Base-by-base conservation (phyloP, 2,797 vertebrate genomes). In the Pterois miles region DNA sequence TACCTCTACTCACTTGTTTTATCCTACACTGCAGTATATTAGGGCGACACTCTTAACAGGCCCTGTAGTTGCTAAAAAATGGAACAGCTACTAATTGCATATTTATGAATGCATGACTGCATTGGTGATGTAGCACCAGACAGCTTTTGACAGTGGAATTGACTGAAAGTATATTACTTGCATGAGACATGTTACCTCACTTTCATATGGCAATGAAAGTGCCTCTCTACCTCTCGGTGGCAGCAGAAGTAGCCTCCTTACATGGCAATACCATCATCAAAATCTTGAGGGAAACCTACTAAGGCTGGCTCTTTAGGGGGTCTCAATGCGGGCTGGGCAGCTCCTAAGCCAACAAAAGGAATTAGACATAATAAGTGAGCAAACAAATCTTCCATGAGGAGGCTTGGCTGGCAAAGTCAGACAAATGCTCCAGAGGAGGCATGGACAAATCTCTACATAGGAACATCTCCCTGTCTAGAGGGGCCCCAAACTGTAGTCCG, bases 331-430 rank as follows among this genome's bases (percentile, higher is more conserved):
- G 69, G 48, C 74, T 16, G 46, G 68, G 56, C 63, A 50, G 80
- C 73, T 81, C 60, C 81, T 86, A 65, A 87, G 88, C 86, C 83
- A 85, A 81, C 81, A 83, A 74, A 90, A 82, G 31, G 67, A 88
- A 88, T 91, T 89, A 83, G 75, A 84, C 79, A 74, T 78, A 84
- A 89, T 83, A 84, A 84, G 81, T 22, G 75, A 86, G 70, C 52
- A 71, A 77, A 77, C 78, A 85, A 90, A 89, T 89, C 79, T 85
- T 80, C 86, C 71, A 86, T 58, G 68, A 85, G 72, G 81, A 86
- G 70, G 58, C 77, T 71, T 80, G 74, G 74, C 85, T 89, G 66
- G 18, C 50, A 84, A 90, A 84, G 76, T 71, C 74, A 78, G 84
- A 67, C 71, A 78, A 69, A 90, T 86, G 83, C 80, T 91, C 84